Evolutionary conservation across 1,140 invertebrate species (phyloP).

Genomic region (Stenopsyche tienmushanensis): DNA sequence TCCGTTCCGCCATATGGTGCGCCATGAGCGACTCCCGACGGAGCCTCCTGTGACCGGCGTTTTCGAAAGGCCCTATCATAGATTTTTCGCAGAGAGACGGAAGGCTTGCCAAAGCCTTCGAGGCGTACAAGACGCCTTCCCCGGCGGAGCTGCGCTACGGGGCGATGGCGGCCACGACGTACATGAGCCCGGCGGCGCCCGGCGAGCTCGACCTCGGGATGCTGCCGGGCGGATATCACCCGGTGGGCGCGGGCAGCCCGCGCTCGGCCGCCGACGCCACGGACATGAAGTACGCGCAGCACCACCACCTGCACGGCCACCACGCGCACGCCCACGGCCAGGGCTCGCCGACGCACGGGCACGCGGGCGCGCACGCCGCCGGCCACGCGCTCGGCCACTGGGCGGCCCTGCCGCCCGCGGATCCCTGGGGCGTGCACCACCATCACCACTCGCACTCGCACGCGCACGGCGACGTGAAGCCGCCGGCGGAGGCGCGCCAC

Average conservation of each 20-base stretch:
- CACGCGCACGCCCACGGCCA: slow-evolving; percentile 50
- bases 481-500: slow-evolving; percentile 61
- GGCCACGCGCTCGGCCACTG: slow-evolving; percentile 76
- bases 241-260: slow-evolving; percentile 74
- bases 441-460: slow-evolving; percentile 63
- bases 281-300: slow-evolving; percentile 92
- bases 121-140: slow-evolving; percentile 65
- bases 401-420: slow-evolving; percentile 76
- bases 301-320: slow-evolving; percentile 68
- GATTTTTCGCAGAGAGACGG: slow-evolving; percentile 43
- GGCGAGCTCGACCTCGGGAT: slow-evolving; percentile 76
- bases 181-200: slow-evolving; percentile 75
- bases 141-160: slow-evolving; percentile 61
- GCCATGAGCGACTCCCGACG: slow-evolving; percentile 42
- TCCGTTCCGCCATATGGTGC: slow-evolving; percentile 43
- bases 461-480: slow-evolving; percentile 67
- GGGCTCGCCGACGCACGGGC: slow-evolving; percentile 59
- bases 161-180: slow-evolving; percentile 80
- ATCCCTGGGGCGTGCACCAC: slow-evolving; percentile 78
- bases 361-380: slow-evolving; percentile 48
- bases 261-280: slow-evolving; percentile 75
- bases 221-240: slow-evolving; percentile 71
- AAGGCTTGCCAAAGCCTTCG: slow-evolving; percentile 60
- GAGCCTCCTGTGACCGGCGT: slow-evolving; percentile 47
- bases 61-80: slow-evolving; percentile 38